phyloP scores from a whole-genome alignment of 2,113 vertebrate genomes.

The Tragelaphus strepsiceros region DNA sequence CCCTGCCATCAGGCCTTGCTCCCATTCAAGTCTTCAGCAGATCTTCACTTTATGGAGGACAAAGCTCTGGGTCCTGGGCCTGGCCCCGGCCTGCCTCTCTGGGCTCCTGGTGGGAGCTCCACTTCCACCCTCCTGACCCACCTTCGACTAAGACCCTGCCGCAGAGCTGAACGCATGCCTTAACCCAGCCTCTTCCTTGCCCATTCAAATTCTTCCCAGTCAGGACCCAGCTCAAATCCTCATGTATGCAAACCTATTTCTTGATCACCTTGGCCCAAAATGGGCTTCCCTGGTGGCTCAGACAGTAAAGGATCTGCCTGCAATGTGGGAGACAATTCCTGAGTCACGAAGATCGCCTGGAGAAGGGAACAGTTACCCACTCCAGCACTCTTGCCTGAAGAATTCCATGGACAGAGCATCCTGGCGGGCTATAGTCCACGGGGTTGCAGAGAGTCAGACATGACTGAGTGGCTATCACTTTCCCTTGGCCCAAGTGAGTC shows the following conservation, averaged over 20 bases:
- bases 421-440: not conserved
- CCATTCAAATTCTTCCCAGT: not conserved
- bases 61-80: not conserved
- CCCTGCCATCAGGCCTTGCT: not conserved
- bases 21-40: not conserved
- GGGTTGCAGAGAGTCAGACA: not conserved
- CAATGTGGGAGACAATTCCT: not conserved
- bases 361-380: not conserved
- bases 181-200: not conserved
- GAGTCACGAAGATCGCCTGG: not conserved
- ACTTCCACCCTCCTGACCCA: not conserved
- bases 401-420: not conserved
- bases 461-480: not conserved
- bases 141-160: not conserved
- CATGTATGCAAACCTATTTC: not conserved
- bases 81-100: not conserved
- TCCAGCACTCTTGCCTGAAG: not conserved
- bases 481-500: not conserved
- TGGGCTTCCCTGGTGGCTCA: not conserved
- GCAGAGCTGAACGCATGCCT: not conserved
- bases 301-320: not conserved
- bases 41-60: not conserved
- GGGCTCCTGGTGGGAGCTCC: not conserved
- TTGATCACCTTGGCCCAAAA: not conserved
- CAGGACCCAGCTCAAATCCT: not conserved